A percentile compares a stretch with the other conserved stretches of the same genome.
These are phyloP conservation scores for Eurytoma californica DNA, from an alignment of 2,888 invertebrate genomes.

Conservation along the genomic window DNA sequence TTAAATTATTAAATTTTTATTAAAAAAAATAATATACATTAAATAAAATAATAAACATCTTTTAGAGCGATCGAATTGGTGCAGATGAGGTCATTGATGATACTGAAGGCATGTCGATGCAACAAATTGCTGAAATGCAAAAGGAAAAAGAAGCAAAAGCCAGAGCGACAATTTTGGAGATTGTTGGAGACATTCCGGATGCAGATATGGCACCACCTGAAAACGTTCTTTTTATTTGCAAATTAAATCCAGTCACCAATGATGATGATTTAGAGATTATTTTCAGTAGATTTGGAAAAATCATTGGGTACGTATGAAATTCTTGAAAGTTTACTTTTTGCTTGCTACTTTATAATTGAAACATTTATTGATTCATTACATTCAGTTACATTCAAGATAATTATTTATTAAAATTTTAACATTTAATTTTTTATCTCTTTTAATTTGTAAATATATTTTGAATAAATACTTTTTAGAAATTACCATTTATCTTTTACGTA, in stretches of 20 bases:
- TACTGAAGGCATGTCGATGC: constrained; percentile 87
- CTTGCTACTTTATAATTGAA: constrained; percentile 1
- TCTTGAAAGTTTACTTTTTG: constrained; percentile 13
- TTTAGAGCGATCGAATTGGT: constrained; percentile 88
- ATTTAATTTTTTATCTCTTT: background rate
- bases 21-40: constrained; percentile 3
- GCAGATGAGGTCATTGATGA: constrained; percentile 96
- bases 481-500: too few species aligned
- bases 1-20: background rate
- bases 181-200: constrained; percentile 98
- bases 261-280: constrained; percentile 98
- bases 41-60: background rate
- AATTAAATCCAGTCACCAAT: constrained; percentile 97
- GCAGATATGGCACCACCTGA: constrained; percentile 99
- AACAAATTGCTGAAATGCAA: constrained; percentile 90
- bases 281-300: constrained; percentile 96
- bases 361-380: too few species aligned
- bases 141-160: constrained; percentile 96
- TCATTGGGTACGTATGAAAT: constrained; percentile 78
- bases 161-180: constrained; percentile 97
- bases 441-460: background rate
- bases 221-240: constrained; percentile 99
- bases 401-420: constrained; percentile 5
- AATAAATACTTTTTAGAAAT: too few species aligned
- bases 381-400: background rate